phyloP scores from a whole-genome alignment of 1,140 invertebrate genomes.

The Drosophila punjabiensis region DNA sequence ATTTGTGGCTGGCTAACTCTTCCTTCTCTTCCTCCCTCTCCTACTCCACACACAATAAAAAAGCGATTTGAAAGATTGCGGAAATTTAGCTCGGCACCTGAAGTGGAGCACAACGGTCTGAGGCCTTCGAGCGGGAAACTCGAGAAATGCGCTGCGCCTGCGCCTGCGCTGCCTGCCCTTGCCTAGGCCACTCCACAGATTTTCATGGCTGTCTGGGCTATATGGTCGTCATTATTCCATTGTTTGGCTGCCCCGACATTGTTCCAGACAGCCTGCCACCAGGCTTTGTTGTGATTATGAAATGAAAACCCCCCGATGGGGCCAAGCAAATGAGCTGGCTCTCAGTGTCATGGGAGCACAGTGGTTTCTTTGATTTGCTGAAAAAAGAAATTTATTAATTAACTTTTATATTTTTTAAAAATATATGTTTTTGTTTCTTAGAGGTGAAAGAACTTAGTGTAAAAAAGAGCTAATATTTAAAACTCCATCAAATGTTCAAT shows the following conservation, averaged over 20 bases:
- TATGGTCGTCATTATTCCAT: slow-evolving; percentile 21
- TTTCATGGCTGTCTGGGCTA: slow-evolving; percentile 31
- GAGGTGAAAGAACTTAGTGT: too few species aligned
- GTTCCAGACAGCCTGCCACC: slow-evolving; percentile 56
- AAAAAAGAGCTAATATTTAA: too few species aligned
- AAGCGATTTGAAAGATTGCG: slow-evolving; percentile 36
- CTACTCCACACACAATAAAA: slow-evolving; percentile 24
- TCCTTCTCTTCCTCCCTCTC: background rate
- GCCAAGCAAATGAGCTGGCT: slow-evolving; percentile 31
- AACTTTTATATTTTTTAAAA: background rate
- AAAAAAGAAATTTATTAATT: background rate
- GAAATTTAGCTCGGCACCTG: slow-evolving; percentile 38
- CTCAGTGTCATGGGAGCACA: slow-evolving; percentile 48
- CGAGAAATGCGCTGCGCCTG: slow-evolving; percentile 28
- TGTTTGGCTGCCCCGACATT: slow-evolving; percentile 35
- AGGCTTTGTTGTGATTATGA: slow-evolving; percentile 69
- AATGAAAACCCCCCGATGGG: slow-evolving; percentile 55
- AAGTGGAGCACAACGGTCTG: slow-evolving; percentile 30
- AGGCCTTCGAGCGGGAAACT: slow-evolving; percentile 38
- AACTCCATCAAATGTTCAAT: too few species aligned
- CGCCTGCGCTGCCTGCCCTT: slow-evolving; percentile 17
- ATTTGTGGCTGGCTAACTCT: slow-evolving; percentile 34
- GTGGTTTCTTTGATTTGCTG: slow-evolving; percentile 3
- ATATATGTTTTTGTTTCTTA: background rate
- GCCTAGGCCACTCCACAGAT: slow-evolving; percentile 17